A percentile compares a stretch with the other conserved stretches of the same genome.
Conservation (phyloP, 2,113 vertebrate genomes). For the Scomber japonicus region DNA sequence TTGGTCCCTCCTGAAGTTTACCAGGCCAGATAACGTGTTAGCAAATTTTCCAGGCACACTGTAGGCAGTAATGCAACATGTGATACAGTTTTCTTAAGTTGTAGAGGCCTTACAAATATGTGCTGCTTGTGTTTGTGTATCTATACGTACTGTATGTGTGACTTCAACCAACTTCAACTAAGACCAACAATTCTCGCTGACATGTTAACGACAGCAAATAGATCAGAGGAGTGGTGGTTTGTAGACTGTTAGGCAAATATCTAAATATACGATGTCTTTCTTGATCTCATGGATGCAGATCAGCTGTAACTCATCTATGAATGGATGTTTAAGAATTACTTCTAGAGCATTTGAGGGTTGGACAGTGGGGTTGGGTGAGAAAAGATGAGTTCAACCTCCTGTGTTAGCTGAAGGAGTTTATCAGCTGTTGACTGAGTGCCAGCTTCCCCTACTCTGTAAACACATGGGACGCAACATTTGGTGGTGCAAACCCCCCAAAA, state of each 20-base stretch:
- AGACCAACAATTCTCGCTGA: background rate
- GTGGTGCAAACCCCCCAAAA: constrained; percentile 58
- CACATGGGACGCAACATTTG: constrained; percentile 77
- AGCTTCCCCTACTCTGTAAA: constrained; percentile 60
- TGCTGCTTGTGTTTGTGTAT: background rate
- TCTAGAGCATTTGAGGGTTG: background rate
- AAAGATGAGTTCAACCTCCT: constrained; percentile 5
- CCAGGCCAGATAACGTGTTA: constrained; percentile 68
- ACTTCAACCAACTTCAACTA: background rate
- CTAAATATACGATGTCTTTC: background rate
- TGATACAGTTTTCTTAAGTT: constrained; percentile 56
- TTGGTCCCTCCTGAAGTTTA: constrained; percentile 53
- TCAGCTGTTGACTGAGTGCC: constrained; percentile 69
- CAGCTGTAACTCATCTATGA: background rate
- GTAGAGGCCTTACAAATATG: constrained; percentile 17
- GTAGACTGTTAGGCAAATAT: background rate
- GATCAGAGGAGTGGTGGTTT: background rate
- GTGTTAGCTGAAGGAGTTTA: constrained; percentile 41
- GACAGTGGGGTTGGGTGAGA: constrained; percentile 13
- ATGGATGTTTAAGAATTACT: background rate
- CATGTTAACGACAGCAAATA: background rate
- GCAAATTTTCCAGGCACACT: constrained; percentile 62
- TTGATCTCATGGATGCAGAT: background rate
- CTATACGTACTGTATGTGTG: background rate
- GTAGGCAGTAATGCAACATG: constrained; percentile 49